Evolutionary conservation across 2,888 invertebrate genomes (phyloP).

Genomic region (Myopa tessellatipennis): DNA sequence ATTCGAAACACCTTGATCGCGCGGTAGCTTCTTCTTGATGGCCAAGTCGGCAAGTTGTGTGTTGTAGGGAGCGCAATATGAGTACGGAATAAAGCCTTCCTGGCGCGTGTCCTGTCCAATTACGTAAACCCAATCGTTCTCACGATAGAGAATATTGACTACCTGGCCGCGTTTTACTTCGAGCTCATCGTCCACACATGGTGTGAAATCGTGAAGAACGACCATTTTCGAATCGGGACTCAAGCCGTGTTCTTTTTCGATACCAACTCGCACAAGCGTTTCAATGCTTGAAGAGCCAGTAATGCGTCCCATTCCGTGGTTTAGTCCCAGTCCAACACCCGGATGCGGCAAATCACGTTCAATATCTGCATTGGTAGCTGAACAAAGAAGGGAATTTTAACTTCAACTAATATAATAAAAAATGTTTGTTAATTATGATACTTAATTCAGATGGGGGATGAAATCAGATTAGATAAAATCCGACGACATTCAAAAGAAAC

Average conservation of each 20-base stretch:
- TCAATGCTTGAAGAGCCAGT: constrained; percentile 92
- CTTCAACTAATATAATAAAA: neutral
- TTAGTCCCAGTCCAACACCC: constrained; percentile 84
- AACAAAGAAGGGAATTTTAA: constrained; percentile 52
- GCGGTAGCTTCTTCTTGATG: constrained; percentile 87
- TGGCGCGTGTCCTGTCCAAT: constrained; percentile 88
- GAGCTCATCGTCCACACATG: constrained; percentile 94
- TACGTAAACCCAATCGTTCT: constrained; percentile 98
- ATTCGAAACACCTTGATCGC: constrained; percentile 69
- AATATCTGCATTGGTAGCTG: constrained; percentile 81
- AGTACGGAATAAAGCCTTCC: constrained; percentile 95
- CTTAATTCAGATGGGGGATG: neutral
- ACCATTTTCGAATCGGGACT: constrained; percentile 96
- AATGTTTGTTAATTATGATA: neutral
- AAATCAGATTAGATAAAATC: neutral
- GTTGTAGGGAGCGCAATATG: constrained; percentile 87
- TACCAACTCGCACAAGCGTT: constrained; percentile 71
- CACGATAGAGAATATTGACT: constrained; percentile 93
- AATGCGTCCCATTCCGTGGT: constrained; percentile 79
- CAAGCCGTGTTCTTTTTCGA: constrained; percentile 91
- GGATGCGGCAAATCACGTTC: constrained; percentile 78
- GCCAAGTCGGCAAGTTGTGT: constrained; percentile 83
- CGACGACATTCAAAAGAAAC: neutral
- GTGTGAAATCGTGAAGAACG: constrained; percentile 92
- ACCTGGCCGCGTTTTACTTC: constrained; percentile 90